These are phyloP conservation scores for Notarius quadriscutis DNA, from an alignment of 2,113 vertebrate species.

Conservation along the genomic window DNA sequence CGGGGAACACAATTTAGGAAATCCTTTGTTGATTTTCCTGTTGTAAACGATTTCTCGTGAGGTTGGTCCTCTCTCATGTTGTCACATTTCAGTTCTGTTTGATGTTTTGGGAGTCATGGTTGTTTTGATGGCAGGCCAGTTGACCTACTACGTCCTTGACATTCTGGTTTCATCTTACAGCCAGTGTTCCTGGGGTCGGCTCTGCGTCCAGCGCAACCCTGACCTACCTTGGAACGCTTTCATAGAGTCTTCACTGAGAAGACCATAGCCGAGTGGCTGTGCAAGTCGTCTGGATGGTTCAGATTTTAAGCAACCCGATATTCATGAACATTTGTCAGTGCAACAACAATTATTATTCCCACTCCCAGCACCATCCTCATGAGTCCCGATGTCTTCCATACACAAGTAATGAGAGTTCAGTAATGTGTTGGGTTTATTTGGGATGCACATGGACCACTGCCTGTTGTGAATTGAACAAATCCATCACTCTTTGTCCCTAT, in stretches of 20 bases:
- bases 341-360: neutral
- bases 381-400: neutral
- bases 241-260: neutral
- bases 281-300: neutral
- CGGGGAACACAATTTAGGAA: no score
- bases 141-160: no score
- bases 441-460: neutral
- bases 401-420: neutral
- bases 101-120: no score
- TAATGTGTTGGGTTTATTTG: neutral
- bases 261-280: neutral
- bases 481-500: constrained; percentile 14
- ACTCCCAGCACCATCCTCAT: neutral
- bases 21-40: no score
- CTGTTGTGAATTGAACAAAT: constrained; percentile 14
- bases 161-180: neutral
- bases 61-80: no score
- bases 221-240: neutral
- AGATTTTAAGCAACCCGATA: neutral
- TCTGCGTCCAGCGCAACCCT: neutral
- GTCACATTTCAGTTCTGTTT: no score
- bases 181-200: neutral
- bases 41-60: no score
- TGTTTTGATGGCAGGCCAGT: no score
- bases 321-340: neutral